Evolutionary conservation across 2,113 vertebrate genomes (phyloP), one percentile per base, ranked within the genome.

Genomic region (Turdus rufiventris): DNA sequence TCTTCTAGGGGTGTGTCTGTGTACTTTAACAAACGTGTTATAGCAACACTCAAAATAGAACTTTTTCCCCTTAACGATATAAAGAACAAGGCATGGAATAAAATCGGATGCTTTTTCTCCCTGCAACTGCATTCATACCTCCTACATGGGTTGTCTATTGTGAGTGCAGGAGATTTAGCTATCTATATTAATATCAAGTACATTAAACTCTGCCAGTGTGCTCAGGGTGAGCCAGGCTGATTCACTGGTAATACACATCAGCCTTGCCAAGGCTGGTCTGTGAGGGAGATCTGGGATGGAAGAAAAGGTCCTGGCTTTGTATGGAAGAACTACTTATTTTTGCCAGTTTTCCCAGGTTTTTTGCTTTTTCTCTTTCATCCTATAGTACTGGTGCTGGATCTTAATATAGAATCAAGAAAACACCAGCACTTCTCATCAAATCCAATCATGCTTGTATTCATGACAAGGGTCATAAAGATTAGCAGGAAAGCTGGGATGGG

Each of bases 211-310:
- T 36, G 0, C 2, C 28, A 15, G 20, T 38, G 19, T 2, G 5
- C 48, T 78, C 4, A 4, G 29, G 29, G 5, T 1, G 2, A 74
- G 50, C 28, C 16, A 9, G 0, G 1, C 9, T 53, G 17, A n/a
- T 73, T 84, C 91, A 61, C 18, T 1, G 0, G 24, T 36, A 25
- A 25, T n/a, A 21, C 18, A 23, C 19, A 61, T 68, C 23, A 81
- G 18, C 18, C 28, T 88, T 80, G 8, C 12, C 17, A 12, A 14
- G 13, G 23, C 34, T 54, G 65, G 31, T 50, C 14, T 61, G 9
- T n/a, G 63, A 54, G 18, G 20, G 25, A 57, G 26, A 17, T 33
- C 5, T 77, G 29, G 18, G 43, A 78, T 25, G n/a, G 38, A 91
- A 67, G 31, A 4, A 60, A 10, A 58, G 28, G 6, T 4, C 6